A percentile compares a stretch with the other conserved stretches of the same genome.
Conservation (phyloP, 2,888 invertebrate genomes). For the Mythimna ferrago region DNA sequence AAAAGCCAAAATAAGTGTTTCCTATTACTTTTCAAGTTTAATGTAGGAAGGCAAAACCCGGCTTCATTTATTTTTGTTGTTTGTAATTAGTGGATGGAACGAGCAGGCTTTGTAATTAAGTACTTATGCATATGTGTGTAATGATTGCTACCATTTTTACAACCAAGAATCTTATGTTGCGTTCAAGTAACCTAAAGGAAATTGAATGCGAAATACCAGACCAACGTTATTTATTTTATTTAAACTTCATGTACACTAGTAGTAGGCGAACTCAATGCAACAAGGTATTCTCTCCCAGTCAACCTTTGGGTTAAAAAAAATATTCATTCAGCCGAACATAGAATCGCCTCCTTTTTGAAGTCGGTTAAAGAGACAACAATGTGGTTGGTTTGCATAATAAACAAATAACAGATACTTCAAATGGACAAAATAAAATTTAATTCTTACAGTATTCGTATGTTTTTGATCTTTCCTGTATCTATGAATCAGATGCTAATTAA, state of each 20-base stretch:
- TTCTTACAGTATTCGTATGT: neutral
- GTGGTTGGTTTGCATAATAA: too few species aligned
- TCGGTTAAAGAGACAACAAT: too few species aligned
- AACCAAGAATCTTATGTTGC: neutral
- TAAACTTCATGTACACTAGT: too few species aligned
- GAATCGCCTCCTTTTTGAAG: too few species aligned
- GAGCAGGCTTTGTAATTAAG: neutral
- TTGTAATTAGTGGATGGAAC: neutral
- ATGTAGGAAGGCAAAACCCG: too few species aligned
- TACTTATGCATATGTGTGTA: neutral
- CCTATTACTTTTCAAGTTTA: neutral
- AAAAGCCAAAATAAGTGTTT: constrained; percentile 1
- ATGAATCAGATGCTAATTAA: neutral
- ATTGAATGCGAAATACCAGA: neutral
- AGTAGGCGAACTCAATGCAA: too few species aligned
- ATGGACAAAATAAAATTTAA: too few species aligned
- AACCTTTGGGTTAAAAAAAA: too few species aligned
- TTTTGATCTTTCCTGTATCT: neutral
- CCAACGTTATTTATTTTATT: too few species aligned
- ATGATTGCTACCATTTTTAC: neutral
- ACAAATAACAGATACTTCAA: too few species aligned
- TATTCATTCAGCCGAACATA: too few species aligned
- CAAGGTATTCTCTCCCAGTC: too few species aligned
- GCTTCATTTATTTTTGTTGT: neutral
- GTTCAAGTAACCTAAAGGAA: neutral